Conservation (phyloP, 2,113 vertebrate species). For the Daubentonia madagascariensis region DNA sequence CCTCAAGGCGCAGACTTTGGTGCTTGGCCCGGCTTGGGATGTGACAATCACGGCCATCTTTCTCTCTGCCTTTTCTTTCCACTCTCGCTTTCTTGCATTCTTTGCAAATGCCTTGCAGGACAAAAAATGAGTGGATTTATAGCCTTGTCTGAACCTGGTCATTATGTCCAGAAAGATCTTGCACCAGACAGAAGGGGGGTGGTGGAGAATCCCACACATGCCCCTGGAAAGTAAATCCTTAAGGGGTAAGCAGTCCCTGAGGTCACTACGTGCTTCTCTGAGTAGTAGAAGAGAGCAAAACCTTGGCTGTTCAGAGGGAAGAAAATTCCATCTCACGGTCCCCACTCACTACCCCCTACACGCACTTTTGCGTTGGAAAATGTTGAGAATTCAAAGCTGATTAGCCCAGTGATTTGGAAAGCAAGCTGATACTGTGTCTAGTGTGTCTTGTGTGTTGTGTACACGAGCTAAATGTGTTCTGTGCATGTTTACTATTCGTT, state of each 20-base stretch:
- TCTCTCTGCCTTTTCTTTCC: slow-evolving; percentile 88
- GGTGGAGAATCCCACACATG: background rate
- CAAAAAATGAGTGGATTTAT: slow-evolving; percentile 80
- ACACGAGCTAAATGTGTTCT: background rate
- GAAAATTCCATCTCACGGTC: background rate
- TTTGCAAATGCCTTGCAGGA: slow-evolving; percentile 83
- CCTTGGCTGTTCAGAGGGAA: background rate
- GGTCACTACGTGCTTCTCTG: background rate
- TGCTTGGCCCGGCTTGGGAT: slow-evolving; percentile 86
- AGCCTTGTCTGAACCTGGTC: slow-evolving; percentile 79
- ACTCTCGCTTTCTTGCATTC: slow-evolving; percentile 85
- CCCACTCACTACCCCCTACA: background rate
- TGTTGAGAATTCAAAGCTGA: slow-evolving; percentile 36
- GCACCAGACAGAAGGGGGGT: slow-evolving; percentile 4
- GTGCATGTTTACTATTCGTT: background rate
- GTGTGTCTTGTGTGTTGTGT: background rate
- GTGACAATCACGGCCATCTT: slow-evolving; percentile 92
- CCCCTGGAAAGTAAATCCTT: slow-evolving; percentile 40
- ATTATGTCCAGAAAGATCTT: slow-evolving; percentile 78
- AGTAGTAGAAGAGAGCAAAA: slow-evolving; percentile 4
- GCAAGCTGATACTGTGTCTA: background rate
- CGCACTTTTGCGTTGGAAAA: slow-evolving; percentile 47
- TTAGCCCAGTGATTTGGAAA: slow-evolving; percentile 6
- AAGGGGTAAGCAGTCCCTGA: background rate
- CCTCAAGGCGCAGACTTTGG: slow-evolving; percentile 88